Evolutionary conservation across 1,140 invertebrate species (phyloP).

Genomic region (Zaprionus inermis): DNA sequence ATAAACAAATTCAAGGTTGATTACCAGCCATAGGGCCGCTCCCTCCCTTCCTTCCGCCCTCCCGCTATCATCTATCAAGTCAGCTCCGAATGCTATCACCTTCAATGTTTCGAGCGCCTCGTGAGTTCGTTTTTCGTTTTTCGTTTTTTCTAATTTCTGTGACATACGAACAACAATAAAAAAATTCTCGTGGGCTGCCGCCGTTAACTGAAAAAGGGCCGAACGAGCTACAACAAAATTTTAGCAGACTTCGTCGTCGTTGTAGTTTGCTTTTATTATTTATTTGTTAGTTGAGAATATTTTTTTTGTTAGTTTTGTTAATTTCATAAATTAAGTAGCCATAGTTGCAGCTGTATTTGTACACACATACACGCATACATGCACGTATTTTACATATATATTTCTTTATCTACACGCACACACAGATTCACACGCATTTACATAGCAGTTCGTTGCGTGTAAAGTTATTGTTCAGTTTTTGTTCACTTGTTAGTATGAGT

Average conservation of each 20-base stretch:
- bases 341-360: slow-evolving; percentile 36
- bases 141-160: slow-evolving; percentile 54
- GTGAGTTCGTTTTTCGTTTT: slow-evolving; percentile 39
- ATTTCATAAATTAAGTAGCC: slow-evolving; percentile 75
- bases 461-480: slow-evolving; percentile 17
- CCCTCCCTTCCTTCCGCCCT: background rate
- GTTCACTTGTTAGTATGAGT: slow-evolving; percentile 17
- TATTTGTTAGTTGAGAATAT: slow-evolving; percentile 54
- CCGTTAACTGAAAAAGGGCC: slow-evolving; percentile 61
- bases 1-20: slow-evolving; percentile 79
- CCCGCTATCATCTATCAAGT: slow-evolving; percentile 27
- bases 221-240: slow-evolving; percentile 26
- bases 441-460: slow-evolving; percentile 18
- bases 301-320: slow-evolving; percentile 68
- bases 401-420: background rate
- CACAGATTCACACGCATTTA: background rate
- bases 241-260: slow-evolving; percentile 13
- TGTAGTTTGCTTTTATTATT: slow-evolving; percentile 63
- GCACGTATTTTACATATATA: slow-evolving; percentile 9
- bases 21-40: slow-evolving; percentile 56
- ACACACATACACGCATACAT: background rate
- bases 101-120: slow-evolving; percentile 45
- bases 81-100: slow-evolving; percentile 48
- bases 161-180: slow-evolving; percentile 55
- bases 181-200: slow-evolving; percentile 52